Percentiles rank a stretch among this genome's conserved stretches.
Conservation (phyloP, 2,113 vertebrate species). For the Actinemys pallida region DNA sequence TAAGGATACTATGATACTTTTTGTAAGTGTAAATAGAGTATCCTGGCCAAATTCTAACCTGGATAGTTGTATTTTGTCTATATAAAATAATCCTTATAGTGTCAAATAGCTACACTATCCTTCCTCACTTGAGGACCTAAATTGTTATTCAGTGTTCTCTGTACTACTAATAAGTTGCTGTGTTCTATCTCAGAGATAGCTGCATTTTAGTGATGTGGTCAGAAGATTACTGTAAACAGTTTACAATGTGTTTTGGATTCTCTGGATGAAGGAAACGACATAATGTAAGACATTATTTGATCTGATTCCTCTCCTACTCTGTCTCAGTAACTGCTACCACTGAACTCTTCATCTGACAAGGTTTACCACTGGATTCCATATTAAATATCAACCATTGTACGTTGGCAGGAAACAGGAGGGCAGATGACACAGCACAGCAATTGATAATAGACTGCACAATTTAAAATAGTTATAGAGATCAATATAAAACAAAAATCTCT, state of each 20-base stretch:
- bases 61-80: not conserved
- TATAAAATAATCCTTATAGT: not conserved
- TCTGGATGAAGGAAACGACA: not conserved
- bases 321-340: not conserved
- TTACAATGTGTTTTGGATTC: not conserved
- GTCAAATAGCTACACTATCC: not conserved
- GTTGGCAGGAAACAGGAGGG: conserved; percentile 26
- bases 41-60: not conserved
- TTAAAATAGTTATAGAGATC: conserved; percentile 29
- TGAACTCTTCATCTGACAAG: not conserved
- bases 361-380: not conserved
- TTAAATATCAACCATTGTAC: not conserved
- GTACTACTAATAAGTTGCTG: not conserved
- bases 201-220: not conserved
- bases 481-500: conserved; percentile 39
- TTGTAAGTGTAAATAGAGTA: not conserved
- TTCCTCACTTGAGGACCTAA: not conserved
- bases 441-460: conserved; percentile 32
- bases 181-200: not conserved
- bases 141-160: not conserved
- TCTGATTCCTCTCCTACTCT: conserved; percentile 11
- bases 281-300: not conserved
- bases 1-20: not conserved
- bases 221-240: not conserved
- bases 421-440: conserved; percentile 4